Evolutionary conservation across 2,797 vertebrate species (phyloP).

Genomic region (Sebastes umbrosus): DNA sequence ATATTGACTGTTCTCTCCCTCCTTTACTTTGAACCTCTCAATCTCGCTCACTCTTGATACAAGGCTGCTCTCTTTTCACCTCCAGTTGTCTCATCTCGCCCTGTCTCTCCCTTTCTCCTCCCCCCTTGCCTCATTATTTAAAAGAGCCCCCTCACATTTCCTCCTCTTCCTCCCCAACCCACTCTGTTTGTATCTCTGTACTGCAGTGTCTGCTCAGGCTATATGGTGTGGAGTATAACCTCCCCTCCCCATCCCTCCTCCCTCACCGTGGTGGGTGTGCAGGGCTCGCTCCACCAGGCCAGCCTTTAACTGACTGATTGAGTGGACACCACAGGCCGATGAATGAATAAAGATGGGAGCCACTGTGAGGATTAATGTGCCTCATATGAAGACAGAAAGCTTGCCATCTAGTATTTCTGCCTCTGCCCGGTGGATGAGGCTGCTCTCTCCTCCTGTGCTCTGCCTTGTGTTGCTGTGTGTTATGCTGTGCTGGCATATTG

Average conservation of each 20-base stretch:
- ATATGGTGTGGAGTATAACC: slow-evolving; percentile 42
- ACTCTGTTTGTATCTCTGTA: slow-evolving; percentile 65
- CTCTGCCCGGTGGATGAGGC: slow-evolving; percentile 23
- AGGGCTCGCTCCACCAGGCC: slow-evolving; percentile 58
- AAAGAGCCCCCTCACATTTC: slow-evolving; percentile 50
- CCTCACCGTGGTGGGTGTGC: slow-evolving; percentile 70
- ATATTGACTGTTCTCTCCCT: slow-evolving; percentile 68
- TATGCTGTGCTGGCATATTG: slow-evolving; percentile 37
- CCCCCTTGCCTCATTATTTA: slow-evolving; percentile 61
- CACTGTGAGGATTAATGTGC: slow-evolving; percentile 69
- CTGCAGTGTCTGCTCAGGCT: slow-evolving; percentile 74
- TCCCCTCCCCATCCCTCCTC: slow-evolving; percentile 1
- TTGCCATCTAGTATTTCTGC: slow-evolving; percentile 42
- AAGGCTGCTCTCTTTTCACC: slow-evolving; percentile 71
- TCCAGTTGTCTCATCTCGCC: slow-evolving; percentile 48
- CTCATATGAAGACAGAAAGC: slow-evolving; percentile 68
- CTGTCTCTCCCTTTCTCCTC: not conserved
- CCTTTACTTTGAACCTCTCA: slow-evolving; percentile 74
- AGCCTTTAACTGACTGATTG: slow-evolving; percentile 80
- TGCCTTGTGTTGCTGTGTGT: slow-evolving; percentile 15
- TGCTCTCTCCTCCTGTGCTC: slow-evolving; percentile 4
- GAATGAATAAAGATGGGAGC: slow-evolving; percentile 78
- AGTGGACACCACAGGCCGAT: slow-evolving; percentile 75
- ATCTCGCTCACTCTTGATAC: slow-evolving; percentile 71
- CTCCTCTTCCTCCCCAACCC: slow-evolving; percentile 59